Evolutionary conservation across 1,140 invertebrate genomes (phyloP).

Genomic region (Halesus radiatus): DNA sequence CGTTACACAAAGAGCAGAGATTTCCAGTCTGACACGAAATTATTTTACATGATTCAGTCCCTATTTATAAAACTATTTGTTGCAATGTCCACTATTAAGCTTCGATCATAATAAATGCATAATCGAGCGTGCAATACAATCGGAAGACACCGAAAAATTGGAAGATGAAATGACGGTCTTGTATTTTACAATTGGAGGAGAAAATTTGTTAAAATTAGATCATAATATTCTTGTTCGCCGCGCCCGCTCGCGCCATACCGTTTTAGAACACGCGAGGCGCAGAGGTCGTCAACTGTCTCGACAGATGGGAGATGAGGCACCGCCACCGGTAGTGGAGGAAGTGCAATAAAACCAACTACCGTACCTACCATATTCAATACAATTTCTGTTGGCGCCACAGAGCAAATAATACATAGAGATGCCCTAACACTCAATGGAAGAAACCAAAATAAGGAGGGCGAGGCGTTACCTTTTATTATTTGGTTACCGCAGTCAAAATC

Average conservation of each 20-base stretch:
- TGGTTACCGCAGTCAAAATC: too few relatives aligned
- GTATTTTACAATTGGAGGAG: constrained; percentile 33
- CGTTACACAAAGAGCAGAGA: constrained; percentile 29
- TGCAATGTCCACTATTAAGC: not conserved
- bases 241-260: constrained; percentile 37
- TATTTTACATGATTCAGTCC: constrained; percentile 30
- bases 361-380: too few relatives aligned
- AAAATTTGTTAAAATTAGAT: constrained; percentile 49
- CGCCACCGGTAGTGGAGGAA: too few relatives aligned
- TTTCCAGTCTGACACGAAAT: not conserved
- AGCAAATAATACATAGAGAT: too few relatives aligned
- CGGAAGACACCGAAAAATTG: not conserved
- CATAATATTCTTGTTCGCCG: constrained; percentile 34
- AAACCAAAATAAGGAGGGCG: too few relatives aligned
- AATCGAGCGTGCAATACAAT: not conserved
- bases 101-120: constrained; percentile 1
- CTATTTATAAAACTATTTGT: constrained; percentile 23
- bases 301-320: too few relatives aligned
- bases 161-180: constrained; percentile 33
- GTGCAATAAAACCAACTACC: too few relatives aligned
- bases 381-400: too few relatives aligned
- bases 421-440: too few relatives aligned
- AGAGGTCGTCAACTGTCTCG: not conserved
- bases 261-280: constrained; percentile 42
- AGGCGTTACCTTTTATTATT: too few relatives aligned